Conservation (phyloP, 2,888 invertebrate genomes). For the Pristionchus mayeri region DNA sequence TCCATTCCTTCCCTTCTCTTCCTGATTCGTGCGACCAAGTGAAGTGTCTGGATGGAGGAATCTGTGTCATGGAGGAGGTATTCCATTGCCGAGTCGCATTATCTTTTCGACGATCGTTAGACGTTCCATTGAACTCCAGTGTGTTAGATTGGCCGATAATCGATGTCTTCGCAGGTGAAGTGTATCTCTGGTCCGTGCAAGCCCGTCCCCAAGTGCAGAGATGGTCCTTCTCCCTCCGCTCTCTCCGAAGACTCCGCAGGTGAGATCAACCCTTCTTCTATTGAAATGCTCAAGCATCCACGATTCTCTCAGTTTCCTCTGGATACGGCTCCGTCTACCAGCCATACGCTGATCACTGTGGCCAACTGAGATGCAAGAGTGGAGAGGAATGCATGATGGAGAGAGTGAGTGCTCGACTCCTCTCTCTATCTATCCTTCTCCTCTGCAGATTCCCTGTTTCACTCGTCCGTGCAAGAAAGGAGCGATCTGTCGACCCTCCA, state of each 20-base stretch:
- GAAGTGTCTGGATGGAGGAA: neutral
- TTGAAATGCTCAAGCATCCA: neutral
- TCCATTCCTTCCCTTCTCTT: neutral
- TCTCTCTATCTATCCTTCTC: neutral
- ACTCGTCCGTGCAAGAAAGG: constrained; percentile 28
- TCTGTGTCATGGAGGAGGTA: neutral
- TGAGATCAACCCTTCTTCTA: neutral
- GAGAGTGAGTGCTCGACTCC: neutral
- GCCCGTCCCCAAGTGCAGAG: neutral
- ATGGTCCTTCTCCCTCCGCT: neutral
- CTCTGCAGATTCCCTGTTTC: neutral
- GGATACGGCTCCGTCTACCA: constrained; percentile 12
- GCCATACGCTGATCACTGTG: constrained; percentile 11
- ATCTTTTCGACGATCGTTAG: too few relatives aligned
- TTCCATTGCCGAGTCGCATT: too few relatives aligned
- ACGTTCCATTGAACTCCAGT: too few relatives aligned
- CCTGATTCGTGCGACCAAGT: constrained; percentile 23
- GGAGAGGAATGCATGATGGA: constrained; percentile 19
- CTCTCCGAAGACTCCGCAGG: neutral
- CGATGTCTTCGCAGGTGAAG: neutral
- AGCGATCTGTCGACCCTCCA: neutral
- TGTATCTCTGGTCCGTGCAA: constrained; percentile 13
- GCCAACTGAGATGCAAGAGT: neutral
- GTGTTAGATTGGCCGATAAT: too few relatives aligned
- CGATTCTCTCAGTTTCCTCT: neutral